Base-by-base conservation (phyloP, 2,113 vertebrate species). In the Mugil cephalus region DNA sequence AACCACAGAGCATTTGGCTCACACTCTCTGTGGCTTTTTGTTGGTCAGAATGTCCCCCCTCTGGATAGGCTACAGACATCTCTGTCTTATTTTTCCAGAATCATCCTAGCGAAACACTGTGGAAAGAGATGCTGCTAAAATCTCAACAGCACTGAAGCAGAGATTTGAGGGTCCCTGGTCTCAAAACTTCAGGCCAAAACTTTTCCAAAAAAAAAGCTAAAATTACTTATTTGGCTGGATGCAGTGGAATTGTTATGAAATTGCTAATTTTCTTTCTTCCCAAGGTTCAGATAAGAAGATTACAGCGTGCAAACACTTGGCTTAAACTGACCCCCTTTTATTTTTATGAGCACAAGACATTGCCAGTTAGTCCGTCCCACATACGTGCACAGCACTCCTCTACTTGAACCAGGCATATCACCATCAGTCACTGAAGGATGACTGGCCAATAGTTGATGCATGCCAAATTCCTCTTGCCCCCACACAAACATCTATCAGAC, bases 401-500 rank as follows among this genome's bases (percentile, higher is more conserved):
- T 53, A 71, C 62, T 79, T 80, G 60, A 46, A 77, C 39, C 58
- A 59, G 54, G 1, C 47, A 12, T 43, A 54, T 56, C 45, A 65
- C 40, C 42, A 64, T 75, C 18, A 67, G 56, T 39, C 38, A 79
- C 19, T 24, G 5, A 7, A 75, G 36, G 18, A 75, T 46, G 11
- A 58, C 69, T 35, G 48, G 60, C 70, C 79, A 77, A 39, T 19
- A 71, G 10, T 14, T 43, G 17, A 85, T 82, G 56, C 46, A 63
- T 53, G 59, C 35, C 35, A 51, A 75, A 63, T 75, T 60, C 35
- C 18, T 1, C 12, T 50, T 68, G 61, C 55, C 59, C 40, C 69
- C 73, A 59, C 73, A 60, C 50, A 83, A 72, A 74, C 55, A 85
- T 70, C 62, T n/a, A 74, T 86, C 63, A 69, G 75, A 79, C 80